phyloP scores from a whole-genome alignment of 1,140 invertebrate species.

The Liolophura sinensis region DNA sequence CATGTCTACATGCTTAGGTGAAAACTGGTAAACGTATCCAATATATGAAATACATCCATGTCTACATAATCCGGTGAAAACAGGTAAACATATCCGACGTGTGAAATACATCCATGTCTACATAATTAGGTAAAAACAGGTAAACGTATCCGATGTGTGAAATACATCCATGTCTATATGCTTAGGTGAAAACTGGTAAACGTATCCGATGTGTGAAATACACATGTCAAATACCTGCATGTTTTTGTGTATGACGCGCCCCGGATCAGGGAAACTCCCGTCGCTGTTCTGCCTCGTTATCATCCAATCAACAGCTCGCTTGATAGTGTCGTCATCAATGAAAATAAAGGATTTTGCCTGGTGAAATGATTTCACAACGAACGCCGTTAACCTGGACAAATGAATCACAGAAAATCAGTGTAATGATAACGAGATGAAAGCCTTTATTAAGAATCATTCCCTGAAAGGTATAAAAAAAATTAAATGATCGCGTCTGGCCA shows the following conservation, averaged over 20 bases:
- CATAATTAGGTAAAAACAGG: no score
- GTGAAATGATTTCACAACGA: conserved; percentile 80
- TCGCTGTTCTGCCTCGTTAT: conserved; percentile 72
- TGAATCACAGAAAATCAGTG: background rate
- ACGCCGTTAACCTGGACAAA: conserved; percentile 63
- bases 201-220: no score
- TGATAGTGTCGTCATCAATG: conserved; percentile 72
- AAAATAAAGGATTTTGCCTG: conserved; percentile 78
- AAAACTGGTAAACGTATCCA: no score
- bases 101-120: no score
- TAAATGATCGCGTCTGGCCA: background rate
- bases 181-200: no score
- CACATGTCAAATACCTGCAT: conserved; percentile 20
- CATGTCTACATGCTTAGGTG: no score
- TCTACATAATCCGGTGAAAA: no score
- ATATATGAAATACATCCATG: no score
- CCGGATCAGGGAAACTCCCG: conserved; percentile 73
- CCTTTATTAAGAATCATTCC: background rate
- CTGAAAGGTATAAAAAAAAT: background rate
- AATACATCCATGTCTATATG: no score
- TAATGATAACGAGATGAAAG: background rate
- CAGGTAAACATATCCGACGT: no score
- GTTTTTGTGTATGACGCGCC: conserved; percentile 30
- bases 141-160: no score
- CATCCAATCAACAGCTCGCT: conserved; percentile 77